Base-by-base conservation (phyloP, 2,113 vertebrate genomes). In the Silurus meridionalis region DNA sequence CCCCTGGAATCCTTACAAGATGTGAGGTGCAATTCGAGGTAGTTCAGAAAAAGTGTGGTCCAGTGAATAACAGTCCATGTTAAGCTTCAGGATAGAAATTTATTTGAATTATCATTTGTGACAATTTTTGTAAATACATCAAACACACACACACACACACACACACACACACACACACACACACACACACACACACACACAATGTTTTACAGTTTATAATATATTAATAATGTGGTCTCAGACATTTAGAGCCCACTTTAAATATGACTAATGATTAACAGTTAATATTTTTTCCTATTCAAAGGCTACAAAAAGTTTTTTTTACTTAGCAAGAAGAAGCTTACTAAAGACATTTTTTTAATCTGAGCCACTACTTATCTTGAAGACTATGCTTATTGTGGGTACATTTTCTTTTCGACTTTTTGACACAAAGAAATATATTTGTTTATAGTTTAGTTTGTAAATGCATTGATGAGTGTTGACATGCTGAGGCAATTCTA, bases 61-160 rank as follows among this genome's bases (percentile, higher is more conserved):
- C 88, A 88, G 37, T 90, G 80, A 90, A 88, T 88, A 88, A 90
- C 80, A 84, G 89, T 90, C 83, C 72, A 82, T 88, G 67, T 83
- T 83, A 85, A 84, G 89, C 85, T 90, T 82, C 91, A 88, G 89
- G 91, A 93, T 91, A 91, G 90, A 69, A 91, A 92, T 92, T 91
- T 66, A 84, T 89, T 82, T 92, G 86, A 92, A 91, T 92, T 89
- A 92, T 84, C 90, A 91, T 84, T 85, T 89, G 91, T 58, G 85
- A 88, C 86, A 37, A 89, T 80, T 91, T 77, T 88, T 83, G 83
- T 90, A 90, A 90, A 91, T 2, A 82, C 87, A 88, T 89, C 87
- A 90, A 82, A 88, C 79, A 83, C 81, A 28, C 71, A 57, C 78
- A 91, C 66, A 69, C 66, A 69, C 66, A 37, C 25, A 69, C 66